Conservation (phyloP, 2,797 vertebrate genomes). For the Hylomyscus alleni region DNA sequence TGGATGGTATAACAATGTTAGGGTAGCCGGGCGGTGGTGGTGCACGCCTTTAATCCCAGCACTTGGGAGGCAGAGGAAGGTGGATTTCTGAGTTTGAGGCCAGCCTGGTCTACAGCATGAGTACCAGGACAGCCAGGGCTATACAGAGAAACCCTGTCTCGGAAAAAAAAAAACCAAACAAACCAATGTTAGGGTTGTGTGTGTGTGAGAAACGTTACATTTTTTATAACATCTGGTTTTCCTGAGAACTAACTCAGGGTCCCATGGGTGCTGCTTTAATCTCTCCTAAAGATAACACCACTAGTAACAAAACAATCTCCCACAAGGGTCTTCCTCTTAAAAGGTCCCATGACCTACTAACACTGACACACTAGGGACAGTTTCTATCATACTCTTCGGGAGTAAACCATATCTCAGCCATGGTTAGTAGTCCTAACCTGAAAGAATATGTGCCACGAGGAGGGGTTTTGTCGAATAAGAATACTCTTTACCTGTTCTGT, state of each 20-base stretch:
- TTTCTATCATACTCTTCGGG: not conserved
- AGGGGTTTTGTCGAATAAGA: constrained; percentile 11
- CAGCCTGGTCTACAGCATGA: no score
- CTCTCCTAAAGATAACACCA: not conserved
- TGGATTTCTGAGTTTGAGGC: no score
- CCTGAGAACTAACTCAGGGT: not conserved
- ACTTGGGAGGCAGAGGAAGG: no score
- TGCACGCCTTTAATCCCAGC: no score
- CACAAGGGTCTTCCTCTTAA: not conserved
- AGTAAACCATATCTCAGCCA: not conserved
- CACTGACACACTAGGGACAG: not conserved
- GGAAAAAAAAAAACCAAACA: no score
- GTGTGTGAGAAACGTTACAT: not conserved
- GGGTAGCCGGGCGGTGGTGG: no score
- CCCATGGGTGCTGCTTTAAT: not conserved
- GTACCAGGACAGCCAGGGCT: no score
- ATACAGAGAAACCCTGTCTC: no score
- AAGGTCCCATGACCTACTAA: not conserved
- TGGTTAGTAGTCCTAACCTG: not conserved
- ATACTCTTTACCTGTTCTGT: not conserved
- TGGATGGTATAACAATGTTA: not conserved
- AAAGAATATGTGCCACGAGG: constrained; percentile 29
- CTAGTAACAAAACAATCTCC: not conserved
- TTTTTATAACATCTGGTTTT: constrained; percentile 12
- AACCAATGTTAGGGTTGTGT: not conserved